A percentile compares a stretch with the other conserved stretches of the same genome.
Evolutionary conservation across 1,140 invertebrate species (phyloP).

Genomic region (Lucilia cuprina): DNA sequence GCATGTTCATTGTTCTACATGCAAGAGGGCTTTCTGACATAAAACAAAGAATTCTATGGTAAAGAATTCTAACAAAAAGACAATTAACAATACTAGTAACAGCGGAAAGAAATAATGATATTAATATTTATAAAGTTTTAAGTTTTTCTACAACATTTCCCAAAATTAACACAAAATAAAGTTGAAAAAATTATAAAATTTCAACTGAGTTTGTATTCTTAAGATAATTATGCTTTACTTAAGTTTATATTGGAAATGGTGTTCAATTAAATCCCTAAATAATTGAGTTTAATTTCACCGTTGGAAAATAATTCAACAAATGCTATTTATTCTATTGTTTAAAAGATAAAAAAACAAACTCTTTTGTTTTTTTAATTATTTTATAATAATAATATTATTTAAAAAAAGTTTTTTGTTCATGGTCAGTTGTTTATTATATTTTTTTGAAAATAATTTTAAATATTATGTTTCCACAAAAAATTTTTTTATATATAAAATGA

Average conservation of each 20-base stretch:
- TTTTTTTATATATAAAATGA: not conserved
- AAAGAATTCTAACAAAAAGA: not conserved
- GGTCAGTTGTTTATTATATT: not conserved
- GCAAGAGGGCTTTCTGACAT: conserved; percentile 14
- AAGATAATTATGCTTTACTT: not conserved
- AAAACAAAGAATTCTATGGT: not conserved
- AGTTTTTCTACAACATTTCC: not conserved
- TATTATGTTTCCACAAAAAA: not conserved
- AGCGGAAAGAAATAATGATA: not conserved
- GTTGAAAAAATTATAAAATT: too few relatives aligned
- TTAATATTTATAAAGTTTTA: conserved; percentile 9
- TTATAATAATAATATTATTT: not conserved
- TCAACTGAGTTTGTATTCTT: too few relatives aligned
- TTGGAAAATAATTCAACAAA: too few relatives aligned
- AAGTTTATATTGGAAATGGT: not conserved
- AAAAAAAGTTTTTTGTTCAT: not conserved
- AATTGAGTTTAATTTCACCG: too few relatives aligned
- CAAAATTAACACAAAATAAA: too few relatives aligned
- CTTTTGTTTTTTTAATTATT: not conserved
- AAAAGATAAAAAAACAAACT: not conserved
- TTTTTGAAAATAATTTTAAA: not conserved
- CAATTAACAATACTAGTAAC: not conserved
- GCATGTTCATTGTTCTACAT: not conserved
- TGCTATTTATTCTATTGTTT: not conserved
- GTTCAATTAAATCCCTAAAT: not conserved